Evolutionary conservation across 2,797 vertebrate genomes (phyloP), one percentile per base, ranked within the genome.

Genomic region (Ataeniobius toweri): DNA sequence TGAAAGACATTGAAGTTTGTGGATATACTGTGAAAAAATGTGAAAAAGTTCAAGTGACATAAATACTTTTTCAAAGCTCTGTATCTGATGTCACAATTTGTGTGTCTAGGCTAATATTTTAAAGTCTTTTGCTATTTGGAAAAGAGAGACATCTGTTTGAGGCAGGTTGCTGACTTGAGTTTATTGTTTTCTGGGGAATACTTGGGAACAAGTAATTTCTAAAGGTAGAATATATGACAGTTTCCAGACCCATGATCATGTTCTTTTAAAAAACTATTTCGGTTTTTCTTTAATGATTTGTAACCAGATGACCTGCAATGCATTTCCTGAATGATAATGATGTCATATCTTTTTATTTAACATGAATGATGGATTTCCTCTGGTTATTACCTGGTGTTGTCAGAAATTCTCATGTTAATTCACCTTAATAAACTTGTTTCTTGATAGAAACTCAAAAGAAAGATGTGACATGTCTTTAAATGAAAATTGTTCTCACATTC

Each of bases 391-490:
- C n/a, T 28, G 10, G 46, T 39, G 14, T 7, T 24, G 46, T 36
- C 36, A 51, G 12, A 18, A 74, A 58, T 1, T 0, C 26, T 55
- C 53, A 0, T 16, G 0, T 5, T 0, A 59, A 51, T 72, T 31
- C 56, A 51, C 14, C 48, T 3, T 65, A 18, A 3, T 16, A 0
- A 6, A 12, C 2, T 14, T 13, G 39, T 74, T 74, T 78, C 13
- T 20, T 22, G 24, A 31, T 13, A 14, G 22, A 39, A 46, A 56
- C 51, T 26, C 5, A 41, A 28, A 80, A 48, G 10, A 28, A 74
- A 74, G n/a, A 20, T 26, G 10, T 20, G 3, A 63, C 12, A 18
- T 1, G 3, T 73, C 24, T 14, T 68, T 44, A 18, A 68, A 68
- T 44, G n/a, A 14, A n/a, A 68, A 44, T 13, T 6, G 9, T 0